Conservation (phyloP, 2,113 vertebrate genomes). For the Anolis carolinensis region DNA sequence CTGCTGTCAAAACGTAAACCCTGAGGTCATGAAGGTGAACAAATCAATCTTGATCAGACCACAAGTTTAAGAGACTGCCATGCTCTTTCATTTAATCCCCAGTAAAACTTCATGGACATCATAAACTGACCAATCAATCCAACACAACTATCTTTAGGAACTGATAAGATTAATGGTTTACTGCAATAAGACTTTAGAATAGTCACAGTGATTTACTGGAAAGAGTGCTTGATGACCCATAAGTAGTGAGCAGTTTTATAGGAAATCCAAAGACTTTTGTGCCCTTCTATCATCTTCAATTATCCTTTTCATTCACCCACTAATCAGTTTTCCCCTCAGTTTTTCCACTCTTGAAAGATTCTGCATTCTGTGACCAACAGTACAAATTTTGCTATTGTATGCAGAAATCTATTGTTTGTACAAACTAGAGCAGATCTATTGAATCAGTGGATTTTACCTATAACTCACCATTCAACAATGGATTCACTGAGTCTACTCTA, state of each 20-base stretch:
- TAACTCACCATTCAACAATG: too few relatives aligned
- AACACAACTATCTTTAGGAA: neutral
- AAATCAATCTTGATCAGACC: neutral
- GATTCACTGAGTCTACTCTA: too few relatives aligned
- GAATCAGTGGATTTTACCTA: too few relatives aligned
- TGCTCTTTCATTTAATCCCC: constrained; percentile 12
- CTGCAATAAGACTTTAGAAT: neutral
- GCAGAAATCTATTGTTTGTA: neutral
- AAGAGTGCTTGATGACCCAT: neutral
- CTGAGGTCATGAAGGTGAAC: constrained; percentile 21
- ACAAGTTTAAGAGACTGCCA: neutral
- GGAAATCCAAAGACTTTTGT: constrained; percentile 12
- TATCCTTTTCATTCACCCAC: neutral
- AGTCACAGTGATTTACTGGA: neutral
- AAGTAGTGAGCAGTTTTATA: neutral
- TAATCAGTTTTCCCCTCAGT: neutral
- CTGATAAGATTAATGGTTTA: constrained; percentile 15
- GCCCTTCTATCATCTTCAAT: neutral
- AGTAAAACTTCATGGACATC: constrained; percentile 16
- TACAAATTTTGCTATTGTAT: neutral
- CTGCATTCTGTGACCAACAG: neutral
- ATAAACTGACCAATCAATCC: constrained; percentile 28
- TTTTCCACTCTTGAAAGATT: neutral
- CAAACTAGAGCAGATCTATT: neutral
- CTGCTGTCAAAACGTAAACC: neutral